Conservation (phyloP, 2,888 invertebrate species). For the Chrysodeixis includens region DNA sequence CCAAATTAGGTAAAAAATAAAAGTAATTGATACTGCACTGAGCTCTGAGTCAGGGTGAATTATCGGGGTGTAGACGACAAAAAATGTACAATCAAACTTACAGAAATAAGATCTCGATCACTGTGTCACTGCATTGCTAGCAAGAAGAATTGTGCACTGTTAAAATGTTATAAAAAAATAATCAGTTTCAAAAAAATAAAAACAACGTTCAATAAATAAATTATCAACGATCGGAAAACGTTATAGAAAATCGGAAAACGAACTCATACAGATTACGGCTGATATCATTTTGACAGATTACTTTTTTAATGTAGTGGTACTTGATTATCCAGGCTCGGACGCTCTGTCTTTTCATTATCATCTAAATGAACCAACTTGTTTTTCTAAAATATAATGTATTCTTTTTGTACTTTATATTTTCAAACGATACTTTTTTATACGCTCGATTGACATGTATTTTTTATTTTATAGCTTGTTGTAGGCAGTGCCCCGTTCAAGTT, state of each 20-base stretch:
- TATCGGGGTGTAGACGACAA: constrained; percentile 38
- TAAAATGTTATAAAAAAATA: background rate
- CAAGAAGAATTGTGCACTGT: background rate
- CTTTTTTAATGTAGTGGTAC: background rate
- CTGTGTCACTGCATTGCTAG: constrained; percentile 41
- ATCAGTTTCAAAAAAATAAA: constrained; percentile 24
- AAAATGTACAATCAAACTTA: constrained; percentile 31
- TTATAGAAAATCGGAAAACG: constrained; percentile 42
- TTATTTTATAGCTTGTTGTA: no score
- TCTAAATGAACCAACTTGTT: no score
- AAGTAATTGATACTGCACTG: constrained; percentile 10
- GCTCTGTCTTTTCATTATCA: background rate
- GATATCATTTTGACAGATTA: constrained; percentile 18
- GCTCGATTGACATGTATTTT: no score
- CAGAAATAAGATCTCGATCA: constrained; percentile 21
- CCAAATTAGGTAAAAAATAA: constrained; percentile 25
- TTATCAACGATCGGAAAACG: constrained; percentile 25
- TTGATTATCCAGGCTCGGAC: background rate
- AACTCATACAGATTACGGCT: constrained; percentile 21
- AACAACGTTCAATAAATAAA: constrained; percentile 20
- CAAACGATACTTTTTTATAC: no score
- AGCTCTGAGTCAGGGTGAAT: constrained; percentile 38
- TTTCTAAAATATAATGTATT: no score
- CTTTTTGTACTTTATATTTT: no score
- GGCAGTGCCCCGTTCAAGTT: no score